phyloP scores from a whole-genome alignment of 2,797 vertebrate species.

The Capromys pilorides region DNA sequence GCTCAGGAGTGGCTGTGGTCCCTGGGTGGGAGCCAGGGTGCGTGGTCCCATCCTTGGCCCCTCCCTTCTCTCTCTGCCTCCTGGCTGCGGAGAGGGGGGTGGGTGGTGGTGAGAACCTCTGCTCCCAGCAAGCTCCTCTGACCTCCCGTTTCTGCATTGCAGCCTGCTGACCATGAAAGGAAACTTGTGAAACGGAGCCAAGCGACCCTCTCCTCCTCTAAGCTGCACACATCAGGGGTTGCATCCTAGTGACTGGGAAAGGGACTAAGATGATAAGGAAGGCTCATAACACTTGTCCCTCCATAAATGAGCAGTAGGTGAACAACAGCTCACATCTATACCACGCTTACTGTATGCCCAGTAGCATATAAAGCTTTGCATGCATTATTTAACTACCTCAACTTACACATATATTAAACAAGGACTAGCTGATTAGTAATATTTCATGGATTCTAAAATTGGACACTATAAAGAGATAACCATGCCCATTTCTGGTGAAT shows the following conservation, averaged over 20 bases:
- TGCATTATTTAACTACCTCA: neutral
- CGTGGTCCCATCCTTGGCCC: neutral
- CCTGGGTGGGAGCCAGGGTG: neutral
- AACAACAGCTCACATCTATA: neutral
- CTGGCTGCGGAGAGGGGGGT: neutral
- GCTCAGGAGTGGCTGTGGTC: neutral
- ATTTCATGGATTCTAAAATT: neutral
- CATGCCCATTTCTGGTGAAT: neutral
- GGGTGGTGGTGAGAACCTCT: neutral
- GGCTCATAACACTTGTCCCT: fast-evolving
- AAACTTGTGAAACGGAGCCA: neutral
- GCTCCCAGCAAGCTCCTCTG: neutral
- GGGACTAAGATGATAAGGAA: neutral
- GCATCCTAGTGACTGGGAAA: neutral
- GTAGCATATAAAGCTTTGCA: neutral
- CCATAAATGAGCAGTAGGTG: neutral
- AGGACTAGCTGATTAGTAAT: neutral
- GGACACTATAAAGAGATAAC: constrained; percentile 6
- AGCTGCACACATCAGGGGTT: neutral
- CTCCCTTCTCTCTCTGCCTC: neutral
- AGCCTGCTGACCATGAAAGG: neutral
- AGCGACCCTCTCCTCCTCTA: neutral
- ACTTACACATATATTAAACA: neutral
- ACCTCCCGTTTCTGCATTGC: neutral
- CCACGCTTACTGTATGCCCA: neutral